Percentiles rank a stretch among this genome's conserved stretches.
These are phyloP conservation scores for Lapara coniferarum DNA, from an alignment of 2,888 invertebrate species.

Conservation along the genomic window DNA sequence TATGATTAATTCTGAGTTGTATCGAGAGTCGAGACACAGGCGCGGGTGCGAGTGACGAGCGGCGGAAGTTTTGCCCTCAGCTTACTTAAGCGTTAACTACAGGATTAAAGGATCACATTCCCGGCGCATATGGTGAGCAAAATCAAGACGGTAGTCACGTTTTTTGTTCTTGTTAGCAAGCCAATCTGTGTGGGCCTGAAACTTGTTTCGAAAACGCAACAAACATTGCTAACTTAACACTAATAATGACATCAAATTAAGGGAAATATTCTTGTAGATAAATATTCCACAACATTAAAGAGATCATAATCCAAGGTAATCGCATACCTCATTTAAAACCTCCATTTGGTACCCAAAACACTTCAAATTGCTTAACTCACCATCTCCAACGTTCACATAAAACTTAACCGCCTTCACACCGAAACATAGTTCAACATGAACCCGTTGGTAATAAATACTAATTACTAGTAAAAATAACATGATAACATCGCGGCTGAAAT, in stretches of 20 bases:
- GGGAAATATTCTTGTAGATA: not conserved
- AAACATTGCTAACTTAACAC: constrained; percentile 29
- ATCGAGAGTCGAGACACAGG: constrained; percentile 45
- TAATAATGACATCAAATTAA: constrained; percentile 10
- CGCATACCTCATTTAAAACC: constrained; percentile 67
- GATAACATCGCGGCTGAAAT: constrained; percentile 76
- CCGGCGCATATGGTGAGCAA: constrained; percentile 72
- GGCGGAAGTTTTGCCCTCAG: constrained; percentile 56
- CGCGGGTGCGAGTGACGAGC: constrained; percentile 44
- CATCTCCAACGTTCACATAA: constrained; percentile 67
- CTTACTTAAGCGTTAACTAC: constrained; percentile 78
- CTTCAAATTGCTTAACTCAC: constrained; percentile 78
- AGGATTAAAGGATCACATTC: constrained; percentile 71
- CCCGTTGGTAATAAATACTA: constrained; percentile 78
- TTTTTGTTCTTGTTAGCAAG: constrained; percentile 63
- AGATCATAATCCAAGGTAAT: constrained; percentile 49
- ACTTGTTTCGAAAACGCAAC: constrained; percentile 34
- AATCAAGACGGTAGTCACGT: constrained; percentile 66
- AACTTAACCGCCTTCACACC: constrained; percentile 64
- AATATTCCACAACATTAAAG: constrained; percentile 13
- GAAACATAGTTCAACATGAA: constrained; percentile 59
- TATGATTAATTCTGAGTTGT: constrained; percentile 75
- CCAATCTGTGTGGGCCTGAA: constrained; percentile 66
- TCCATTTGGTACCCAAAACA: constrained; percentile 64
- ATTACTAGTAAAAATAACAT: constrained; percentile 79